Evolutionary conservation across 1,140 invertebrate species (phyloP).

Genomic region (Epicauta chinensis): DNA sequence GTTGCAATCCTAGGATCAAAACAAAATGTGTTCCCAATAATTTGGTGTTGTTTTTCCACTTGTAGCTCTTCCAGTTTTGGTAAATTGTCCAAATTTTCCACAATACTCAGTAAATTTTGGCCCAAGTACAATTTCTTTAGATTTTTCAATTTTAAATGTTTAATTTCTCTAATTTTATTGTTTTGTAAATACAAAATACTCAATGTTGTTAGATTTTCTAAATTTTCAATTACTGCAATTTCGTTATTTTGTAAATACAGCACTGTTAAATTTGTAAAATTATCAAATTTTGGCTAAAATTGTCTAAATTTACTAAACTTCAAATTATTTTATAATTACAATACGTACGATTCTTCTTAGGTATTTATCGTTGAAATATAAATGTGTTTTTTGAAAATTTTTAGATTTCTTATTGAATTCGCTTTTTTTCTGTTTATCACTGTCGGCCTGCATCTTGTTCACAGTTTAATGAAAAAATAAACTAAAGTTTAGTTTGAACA

Average conservation of each 20-base stretch:
- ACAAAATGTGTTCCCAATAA: constrained; percentile 49
- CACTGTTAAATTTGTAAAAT: constrained; percentile 48
- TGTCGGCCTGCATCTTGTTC: no score
- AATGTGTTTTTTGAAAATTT: no score
- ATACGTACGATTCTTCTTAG: no score
- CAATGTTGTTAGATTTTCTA: constrained; percentile 49
- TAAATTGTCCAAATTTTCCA: constrained; percentile 57
- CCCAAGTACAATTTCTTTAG: constrained; percentile 57
- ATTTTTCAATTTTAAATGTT: constrained; percentile 53
- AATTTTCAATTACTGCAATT: constrained; percentile 52
- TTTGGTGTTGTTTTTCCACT: constrained; percentile 55
- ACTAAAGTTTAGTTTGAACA: no score
- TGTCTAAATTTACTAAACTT: no score
- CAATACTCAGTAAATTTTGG: constrained; percentile 55
- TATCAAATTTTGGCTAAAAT: constrained; percentile 47
- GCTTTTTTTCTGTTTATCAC: no score
- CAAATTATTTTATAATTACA: no score
- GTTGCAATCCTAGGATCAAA: constrained; percentile 55
- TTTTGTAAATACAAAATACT: constrained; percentile 37
- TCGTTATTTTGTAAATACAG: constrained; percentile 59
- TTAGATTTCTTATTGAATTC: no score
- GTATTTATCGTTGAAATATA: no score
- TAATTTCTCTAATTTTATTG: constrained; percentile 31
- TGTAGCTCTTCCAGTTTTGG: constrained; percentile 55
- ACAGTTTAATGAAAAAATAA: no score